Conservation (phyloP, 2,888 invertebrate species). For the Sarcophaga caerulescens region DNA sequence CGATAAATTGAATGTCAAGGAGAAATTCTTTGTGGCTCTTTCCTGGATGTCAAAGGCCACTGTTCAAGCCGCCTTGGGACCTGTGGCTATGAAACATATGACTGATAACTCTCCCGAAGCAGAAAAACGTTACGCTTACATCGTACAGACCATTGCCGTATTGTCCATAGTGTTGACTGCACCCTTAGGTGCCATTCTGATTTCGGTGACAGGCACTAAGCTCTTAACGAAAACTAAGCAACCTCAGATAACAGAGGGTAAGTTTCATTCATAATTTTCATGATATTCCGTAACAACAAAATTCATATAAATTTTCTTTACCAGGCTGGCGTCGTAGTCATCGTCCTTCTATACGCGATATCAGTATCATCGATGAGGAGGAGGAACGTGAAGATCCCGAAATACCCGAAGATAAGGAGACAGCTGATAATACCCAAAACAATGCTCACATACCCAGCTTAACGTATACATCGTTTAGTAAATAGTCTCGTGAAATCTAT, state of each 20-base stretch:
- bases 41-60: slow-evolving; percentile 99
- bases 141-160: slow-evolving; percentile 89
- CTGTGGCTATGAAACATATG: slow-evolving; percentile 88
- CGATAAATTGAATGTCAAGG: slow-evolving; percentile 91
- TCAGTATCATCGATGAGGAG: slow-evolving; percentile 92
- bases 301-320: slow-evolving; percentile 3
- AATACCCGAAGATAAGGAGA: slow-evolving; percentile 77
- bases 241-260: slow-evolving; percentile 86
- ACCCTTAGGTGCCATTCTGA: slow-evolving; percentile 91
- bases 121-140: slow-evolving; percentile 85
- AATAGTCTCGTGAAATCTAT: slow-evolving; percentile 24
- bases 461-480: slow-evolving; percentile 54
- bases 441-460: slow-evolving; percentile 74
- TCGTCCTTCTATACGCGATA: slow-evolving; percentile 91
- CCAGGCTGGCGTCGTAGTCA: slow-evolving; percentile 90
- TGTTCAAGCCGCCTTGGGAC: slow-evolving; percentile 95
- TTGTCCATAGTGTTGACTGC: slow-evolving; percentile 92
- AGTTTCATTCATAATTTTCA: slow-evolving; percentile 28
- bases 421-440: slow-evolving; percentile 78
- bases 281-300: background rate
- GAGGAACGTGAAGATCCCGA: slow-evolving; percentile 85
- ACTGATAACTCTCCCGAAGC: slow-evolving; percentile 80
- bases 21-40: slow-evolving; percentile 94
- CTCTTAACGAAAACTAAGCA: slow-evolving; percentile 89
- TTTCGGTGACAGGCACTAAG: slow-evolving; percentile 89